These are phyloP conservation scores for Acropternis orthonyx DNA, from an alignment of 2,797 vertebrate genomes.

Conservation along the genomic window DNA sequence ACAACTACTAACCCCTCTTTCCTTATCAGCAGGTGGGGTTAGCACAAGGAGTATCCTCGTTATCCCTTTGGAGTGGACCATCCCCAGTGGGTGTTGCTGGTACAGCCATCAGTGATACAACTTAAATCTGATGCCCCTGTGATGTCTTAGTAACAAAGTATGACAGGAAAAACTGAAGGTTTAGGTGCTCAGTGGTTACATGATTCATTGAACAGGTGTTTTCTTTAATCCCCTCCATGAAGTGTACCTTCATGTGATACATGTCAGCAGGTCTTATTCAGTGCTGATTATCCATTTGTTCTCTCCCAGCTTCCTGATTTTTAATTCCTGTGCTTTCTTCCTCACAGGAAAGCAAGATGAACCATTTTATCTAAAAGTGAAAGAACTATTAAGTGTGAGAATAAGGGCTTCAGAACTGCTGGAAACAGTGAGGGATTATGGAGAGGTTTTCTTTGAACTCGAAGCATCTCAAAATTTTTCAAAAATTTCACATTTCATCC, in stretches of 20 bases:
- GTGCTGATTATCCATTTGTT: background rate
- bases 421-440: background rate
- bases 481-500: accelerated
- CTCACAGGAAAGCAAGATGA: background rate
- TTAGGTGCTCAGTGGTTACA: background rate
- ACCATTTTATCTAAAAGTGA: background rate
- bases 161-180: background rate
- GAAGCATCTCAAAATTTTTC: background rate
- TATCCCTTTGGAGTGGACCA: background rate
- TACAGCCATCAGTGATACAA: background rate
- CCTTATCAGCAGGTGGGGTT: background rate
- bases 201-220: too few species aligned
- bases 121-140: background rate
- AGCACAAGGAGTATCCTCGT: accelerated
- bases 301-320: background rate
- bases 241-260: background rate
- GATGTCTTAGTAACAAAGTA: background rate
- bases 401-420: background rate
- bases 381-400: background rate
- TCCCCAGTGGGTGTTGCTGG: background rate
- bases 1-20: background rate
- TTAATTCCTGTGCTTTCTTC: background rate
- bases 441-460: background rate
- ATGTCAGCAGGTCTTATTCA: background rate
- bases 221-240: background rate